Evolutionary conservation across 1,140 invertebrate species (phyloP).

Genomic region (Condylostylus longicornis): DNA sequence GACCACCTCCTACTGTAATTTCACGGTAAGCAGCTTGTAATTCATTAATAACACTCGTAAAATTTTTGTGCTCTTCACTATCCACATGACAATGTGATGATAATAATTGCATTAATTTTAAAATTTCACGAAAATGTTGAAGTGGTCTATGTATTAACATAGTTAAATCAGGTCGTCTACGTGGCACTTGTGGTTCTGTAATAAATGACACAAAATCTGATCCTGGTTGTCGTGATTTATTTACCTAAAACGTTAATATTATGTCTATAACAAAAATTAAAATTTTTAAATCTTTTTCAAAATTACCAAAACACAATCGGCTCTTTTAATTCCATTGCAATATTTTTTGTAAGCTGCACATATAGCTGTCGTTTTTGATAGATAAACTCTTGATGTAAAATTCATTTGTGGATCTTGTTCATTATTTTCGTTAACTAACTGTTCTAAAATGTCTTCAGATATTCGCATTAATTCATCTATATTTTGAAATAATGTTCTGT

Average conservation of each 20-base stretch:
- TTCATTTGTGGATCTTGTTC: slow-evolving; percentile 52
- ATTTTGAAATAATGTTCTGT: slow-evolving; percentile 66
- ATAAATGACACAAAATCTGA: slow-evolving; percentile 55
- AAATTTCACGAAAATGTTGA: slow-evolving; percentile 52
- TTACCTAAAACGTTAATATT: slow-evolving; percentile 32
- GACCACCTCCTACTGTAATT: slow-evolving; percentile 59
- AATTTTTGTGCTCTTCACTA: slow-evolving; percentile 31
- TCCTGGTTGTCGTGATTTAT: slow-evolving; percentile 42
- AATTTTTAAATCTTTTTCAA: neutral
- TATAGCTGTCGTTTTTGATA: slow-evolving; percentile 52
- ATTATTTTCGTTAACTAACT: slow-evolving; percentile 51
- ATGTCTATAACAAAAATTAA: slow-evolving; percentile 3
- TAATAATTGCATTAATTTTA: slow-evolving; percentile 37
- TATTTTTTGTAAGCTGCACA: slow-evolving; percentile 62
- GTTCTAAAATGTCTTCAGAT: slow-evolving; percentile 64
- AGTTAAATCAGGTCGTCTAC: slow-evolving; percentile 64
- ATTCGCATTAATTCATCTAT: slow-evolving; percentile 61
- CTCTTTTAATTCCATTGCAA: slow-evolving; percentile 63
- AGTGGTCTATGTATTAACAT: slow-evolving; percentile 63
- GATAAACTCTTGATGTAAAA: slow-evolving; percentile 50
- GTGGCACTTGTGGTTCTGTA: slow-evolving; percentile 58
- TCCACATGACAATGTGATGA: slow-evolving; percentile 29
- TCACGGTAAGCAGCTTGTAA: slow-evolving; percentile 52
- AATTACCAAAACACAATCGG: slow-evolving; percentile 58
- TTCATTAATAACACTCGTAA: slow-evolving; percentile 26